phyloP scores from a whole-genome alignment of 2,888 invertebrate genomes.

The Liodrosophila aerea region DNA sequence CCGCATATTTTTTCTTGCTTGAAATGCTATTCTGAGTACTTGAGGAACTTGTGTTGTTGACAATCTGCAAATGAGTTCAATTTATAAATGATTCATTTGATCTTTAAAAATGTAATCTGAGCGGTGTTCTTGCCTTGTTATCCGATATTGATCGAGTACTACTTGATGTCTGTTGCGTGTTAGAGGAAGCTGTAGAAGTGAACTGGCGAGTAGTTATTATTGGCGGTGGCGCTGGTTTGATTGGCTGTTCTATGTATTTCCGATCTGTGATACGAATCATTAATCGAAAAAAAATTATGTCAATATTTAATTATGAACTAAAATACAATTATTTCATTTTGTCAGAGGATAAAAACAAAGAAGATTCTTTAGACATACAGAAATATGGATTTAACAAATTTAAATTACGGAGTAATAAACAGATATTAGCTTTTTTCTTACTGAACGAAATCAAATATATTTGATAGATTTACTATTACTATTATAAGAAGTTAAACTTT shows the following conservation, averaged over 20 bases:
- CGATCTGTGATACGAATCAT: conserved; percentile 83
- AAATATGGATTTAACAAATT: too few relatives aligned
- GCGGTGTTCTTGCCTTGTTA: conserved; percentile 71
- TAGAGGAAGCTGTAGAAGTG: conserved; percentile 58
- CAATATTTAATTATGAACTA: neutral
- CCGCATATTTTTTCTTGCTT: conserved; percentile 86
- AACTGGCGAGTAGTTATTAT: conserved; percentile 85
- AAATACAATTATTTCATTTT: neutral
- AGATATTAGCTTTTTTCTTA: too few relatives aligned
- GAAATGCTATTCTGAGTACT: conserved; percentile 66
- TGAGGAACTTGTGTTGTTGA: conserved; percentile 74
- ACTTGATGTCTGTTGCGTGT: conserved; percentile 29
- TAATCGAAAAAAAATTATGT: neutral
- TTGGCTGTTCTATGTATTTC: conserved; percentile 92
- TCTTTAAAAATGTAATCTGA: too few relatives aligned
- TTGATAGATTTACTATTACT: too few relatives aligned
- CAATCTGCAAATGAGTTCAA: conserved; percentile 41
- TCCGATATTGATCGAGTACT: conserved; percentile 38
- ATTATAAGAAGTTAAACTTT: too few relatives aligned
- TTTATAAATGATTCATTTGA: too few relatives aligned
- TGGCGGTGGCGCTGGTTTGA: conserved; percentile 89
- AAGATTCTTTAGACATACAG: too few relatives aligned
- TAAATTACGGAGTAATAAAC: too few relatives aligned
- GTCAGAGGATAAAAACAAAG: too few relatives aligned
- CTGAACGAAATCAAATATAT: too few relatives aligned